A percentile compares a stretch with the other conserved stretches of the same genome.
Conservation (phyloP, 2,888 invertebrate species). For the Polydrusus tereticollis region DNA sequence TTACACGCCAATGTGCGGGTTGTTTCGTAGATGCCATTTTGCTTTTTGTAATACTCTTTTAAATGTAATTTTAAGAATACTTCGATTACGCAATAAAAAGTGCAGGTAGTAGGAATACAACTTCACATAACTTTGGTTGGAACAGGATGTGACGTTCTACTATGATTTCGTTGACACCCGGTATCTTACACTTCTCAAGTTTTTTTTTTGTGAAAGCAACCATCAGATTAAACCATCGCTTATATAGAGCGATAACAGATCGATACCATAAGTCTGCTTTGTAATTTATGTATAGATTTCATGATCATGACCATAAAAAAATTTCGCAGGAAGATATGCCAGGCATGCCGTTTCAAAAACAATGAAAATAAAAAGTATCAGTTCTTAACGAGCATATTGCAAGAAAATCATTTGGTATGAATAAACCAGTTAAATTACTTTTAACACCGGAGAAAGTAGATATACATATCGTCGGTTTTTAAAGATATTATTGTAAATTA, state of each 20-base stretch:
- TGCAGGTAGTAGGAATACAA: too few relatives aligned
- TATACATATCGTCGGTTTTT: slow-evolving; percentile 22
- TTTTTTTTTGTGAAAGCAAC: not conserved
- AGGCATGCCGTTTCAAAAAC: slow-evolving; percentile 65
- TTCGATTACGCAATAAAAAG: too few relatives aligned
- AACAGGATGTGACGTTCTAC: too few relatives aligned
- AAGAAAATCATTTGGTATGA: slow-evolving; percentile 7
- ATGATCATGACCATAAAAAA: not conserved
- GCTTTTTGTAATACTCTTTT: too few relatives aligned
- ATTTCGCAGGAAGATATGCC: slow-evolving; percentile 59
- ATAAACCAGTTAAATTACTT: slow-evolving; percentile 17
- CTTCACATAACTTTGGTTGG: too few relatives aligned
- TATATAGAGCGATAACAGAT: too few relatives aligned
- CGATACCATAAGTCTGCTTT: not conserved
- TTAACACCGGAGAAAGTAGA: slow-evolving; percentile 27
- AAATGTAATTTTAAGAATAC: too few relatives aligned
- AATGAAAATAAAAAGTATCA: slow-evolving; percentile 17
- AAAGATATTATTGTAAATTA: slow-evolving; percentile 30
- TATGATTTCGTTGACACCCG: too few relatives aligned
- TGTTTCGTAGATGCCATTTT: too few relatives aligned
- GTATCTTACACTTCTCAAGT: not conserved
- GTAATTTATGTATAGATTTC: too few relatives aligned
- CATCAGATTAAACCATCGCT: not conserved
- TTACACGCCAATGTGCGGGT: too few relatives aligned
- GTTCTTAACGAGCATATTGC: slow-evolving; percentile 16